These are phyloP conservation scores for Chionomys nivalis DNA, from an alignment of 2,113 vertebrate genomes.

Conservation along the genomic window DNA sequence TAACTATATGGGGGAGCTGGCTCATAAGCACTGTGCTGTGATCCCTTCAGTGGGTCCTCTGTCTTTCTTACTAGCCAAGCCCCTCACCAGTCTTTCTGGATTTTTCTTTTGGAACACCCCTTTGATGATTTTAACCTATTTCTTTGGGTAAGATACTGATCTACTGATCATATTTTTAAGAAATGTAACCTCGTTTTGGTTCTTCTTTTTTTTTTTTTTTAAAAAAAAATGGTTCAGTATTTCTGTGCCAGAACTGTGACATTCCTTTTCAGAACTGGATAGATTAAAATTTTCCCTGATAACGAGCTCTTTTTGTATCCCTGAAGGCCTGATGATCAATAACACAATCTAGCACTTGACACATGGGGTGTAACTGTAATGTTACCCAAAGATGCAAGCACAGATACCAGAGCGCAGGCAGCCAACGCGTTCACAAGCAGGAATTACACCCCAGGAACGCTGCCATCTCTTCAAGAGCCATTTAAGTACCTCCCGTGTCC, in stretches of 20 bases:
- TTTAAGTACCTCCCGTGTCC: conserved; percentile 26
- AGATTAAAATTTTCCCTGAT: not conserved
- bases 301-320: conserved; percentile 50
- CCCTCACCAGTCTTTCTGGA: not conserved
- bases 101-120: not conserved
- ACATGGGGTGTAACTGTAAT: conserved; percentile 44
- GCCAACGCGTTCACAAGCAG: not conserved
- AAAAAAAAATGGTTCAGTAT: conserved; percentile 1
- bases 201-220: not conserved
- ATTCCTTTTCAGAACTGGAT: conserved; percentile 37
- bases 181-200: not conserved
- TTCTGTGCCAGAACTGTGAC: conserved; percentile 37
- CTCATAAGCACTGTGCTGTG: not conserved
- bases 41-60: not conserved
- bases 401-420: not conserved
- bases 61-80: not conserved
- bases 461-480: conserved; percentile 18
- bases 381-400: conserved; percentile 28
- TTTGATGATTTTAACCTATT: conserved; percentile 14
- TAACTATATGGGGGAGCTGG: not conserved
- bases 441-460: conserved; percentile 6
- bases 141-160: conserved; percentile 13
- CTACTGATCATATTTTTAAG: not conserved
- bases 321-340: conserved; percentile 34
- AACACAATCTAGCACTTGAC: conserved; percentile 34